A percentile compares a stretch with the other conserved stretches of the same genome.
These are phyloP conservation scores for Argyresthia albistria DNA, from an alignment of 2,888 invertebrate genomes.

Conservation along the genomic window DNA sequence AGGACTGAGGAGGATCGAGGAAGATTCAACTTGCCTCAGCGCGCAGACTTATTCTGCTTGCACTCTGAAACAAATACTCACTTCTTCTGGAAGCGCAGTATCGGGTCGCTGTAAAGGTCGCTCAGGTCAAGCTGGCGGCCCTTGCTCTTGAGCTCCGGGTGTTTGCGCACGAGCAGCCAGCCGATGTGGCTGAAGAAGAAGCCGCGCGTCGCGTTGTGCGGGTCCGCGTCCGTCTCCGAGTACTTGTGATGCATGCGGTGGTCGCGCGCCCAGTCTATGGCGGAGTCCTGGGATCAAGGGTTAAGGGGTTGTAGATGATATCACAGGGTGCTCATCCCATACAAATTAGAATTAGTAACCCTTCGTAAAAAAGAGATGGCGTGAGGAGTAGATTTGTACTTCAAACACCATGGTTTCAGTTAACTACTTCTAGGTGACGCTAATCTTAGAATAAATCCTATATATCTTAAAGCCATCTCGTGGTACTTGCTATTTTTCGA, in stretches of 20 bases:
- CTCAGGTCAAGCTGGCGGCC: conserved; percentile 89
- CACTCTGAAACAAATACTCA: conserved; percentile 51
- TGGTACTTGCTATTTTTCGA: too few species aligned
- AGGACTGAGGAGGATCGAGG: too few species aligned
- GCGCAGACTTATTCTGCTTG: neutral
- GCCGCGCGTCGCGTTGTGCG: conserved; percentile 92
- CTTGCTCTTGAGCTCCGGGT: conserved; percentile 89
- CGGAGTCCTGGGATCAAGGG: conserved; percentile 73
- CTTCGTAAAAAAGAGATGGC: too few species aligned
- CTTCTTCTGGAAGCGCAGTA: conserved; percentile 91
- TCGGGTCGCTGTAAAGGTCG: conserved; percentile 86
- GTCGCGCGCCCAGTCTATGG: conserved; percentile 84
- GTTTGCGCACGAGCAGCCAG: conserved; percentile 93
- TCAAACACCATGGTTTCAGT: too few species aligned
- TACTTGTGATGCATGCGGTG: conserved; percentile 93
- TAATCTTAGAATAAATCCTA: too few species aligned
- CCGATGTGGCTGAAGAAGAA: conserved; percentile 98
- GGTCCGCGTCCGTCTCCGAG: conserved; percentile 94
- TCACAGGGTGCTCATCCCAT: too few species aligned
- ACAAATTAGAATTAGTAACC: too few species aligned
- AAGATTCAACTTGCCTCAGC: too few species aligned
- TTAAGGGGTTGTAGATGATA: too few species aligned
- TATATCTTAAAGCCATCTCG: too few species aligned
- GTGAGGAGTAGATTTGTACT: too few species aligned
- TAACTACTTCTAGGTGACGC: too few species aligned